Base-by-base conservation (phyloP, 1,140 invertebrate species). In the Drosophila novamexicana region DNA sequence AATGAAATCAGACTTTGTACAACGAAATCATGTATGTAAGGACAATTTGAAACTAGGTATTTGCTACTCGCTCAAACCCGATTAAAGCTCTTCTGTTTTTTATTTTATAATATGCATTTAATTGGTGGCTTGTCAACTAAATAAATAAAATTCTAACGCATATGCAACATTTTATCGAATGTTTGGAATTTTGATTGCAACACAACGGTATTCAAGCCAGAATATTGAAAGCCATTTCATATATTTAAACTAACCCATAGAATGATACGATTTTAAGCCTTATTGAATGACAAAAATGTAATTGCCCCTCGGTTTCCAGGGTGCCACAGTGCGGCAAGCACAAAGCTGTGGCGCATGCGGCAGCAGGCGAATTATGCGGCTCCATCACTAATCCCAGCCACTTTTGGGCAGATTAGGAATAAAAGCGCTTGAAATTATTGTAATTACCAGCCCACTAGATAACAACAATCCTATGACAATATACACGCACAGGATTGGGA, bases 391-490 rank as follows among this genome's bases (percentile, higher is more conserved):
- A 68, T 53, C 44, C 54, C 65, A 47, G 59, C 36, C 59, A 36
- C 45, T 52, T 29, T 59, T 61, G 36, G 8, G 32, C 16, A 29
- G 66, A 57, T 57, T 16, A 53, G 47, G 12, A 62, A 53, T 49
- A 58, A 53, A 50, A 52, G 59, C 29, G 58, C 47, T 61, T 45
- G 47, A 61, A 68, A 69, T 62, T 61, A 61, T 69, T 62, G 32
- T 47, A 62, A 69, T 62, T 69, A 57, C 39, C 7, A 68, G 57
- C 49, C 44, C 12, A 29, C 44, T 32, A 54, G 34, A 54, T 64
- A 50, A 45, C 40, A 36, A 22, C 42, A 39, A 45, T 22, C 6
- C 63, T 47, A n/a, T 34, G n/a, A 47, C 16, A 47, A 18, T 6
- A 18, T 6, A 39, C 50, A 22, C 9, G 29, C 2, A 32, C 18